phyloP scores from a whole-genome alignment of 2,888 invertebrate species.

The Agriopis marginaria region DNA sequence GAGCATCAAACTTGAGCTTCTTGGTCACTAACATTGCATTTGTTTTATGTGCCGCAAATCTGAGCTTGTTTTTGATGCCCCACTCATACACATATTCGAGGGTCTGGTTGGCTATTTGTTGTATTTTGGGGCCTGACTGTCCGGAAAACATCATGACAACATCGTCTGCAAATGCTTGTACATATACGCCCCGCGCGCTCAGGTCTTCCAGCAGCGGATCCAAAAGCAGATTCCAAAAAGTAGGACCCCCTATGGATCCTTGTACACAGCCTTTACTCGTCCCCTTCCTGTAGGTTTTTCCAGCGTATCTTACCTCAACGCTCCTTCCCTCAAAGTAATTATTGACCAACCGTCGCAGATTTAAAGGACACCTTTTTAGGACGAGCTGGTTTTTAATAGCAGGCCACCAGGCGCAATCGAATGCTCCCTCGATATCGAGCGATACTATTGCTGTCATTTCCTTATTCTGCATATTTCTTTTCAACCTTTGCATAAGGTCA shows the following conservation, averaged over 20 bases:
- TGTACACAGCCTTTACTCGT: background rate
- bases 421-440: too few species aligned
- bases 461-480: background rate
- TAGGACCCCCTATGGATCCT: too few species aligned
- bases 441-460: background rate
- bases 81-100: background rate
- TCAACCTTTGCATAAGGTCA: background rate
- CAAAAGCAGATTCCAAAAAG: too few species aligned
- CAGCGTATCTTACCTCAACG: constrained; percentile 1
- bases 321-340: constrained; percentile 8
- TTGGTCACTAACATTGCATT: background rate
- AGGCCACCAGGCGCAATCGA: too few species aligned
- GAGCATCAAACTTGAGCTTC: background rate
- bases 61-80: too few species aligned
- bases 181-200: background rate
- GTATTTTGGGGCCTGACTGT: background rate
- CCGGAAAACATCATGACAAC: too few species aligned
- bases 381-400: constrained; percentile 1
- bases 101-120: background rate
- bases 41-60: background rate
- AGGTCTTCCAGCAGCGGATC: background rate
- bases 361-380: background rate
- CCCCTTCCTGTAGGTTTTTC: background rate
- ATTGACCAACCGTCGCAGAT: background rate
- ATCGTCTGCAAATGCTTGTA: background rate